Percentiles rank a stretch among this genome's conserved stretches.
Conservation (phyloP, 2,113 vertebrate genomes). For the Chiloscyllium plagiosum region DNA sequence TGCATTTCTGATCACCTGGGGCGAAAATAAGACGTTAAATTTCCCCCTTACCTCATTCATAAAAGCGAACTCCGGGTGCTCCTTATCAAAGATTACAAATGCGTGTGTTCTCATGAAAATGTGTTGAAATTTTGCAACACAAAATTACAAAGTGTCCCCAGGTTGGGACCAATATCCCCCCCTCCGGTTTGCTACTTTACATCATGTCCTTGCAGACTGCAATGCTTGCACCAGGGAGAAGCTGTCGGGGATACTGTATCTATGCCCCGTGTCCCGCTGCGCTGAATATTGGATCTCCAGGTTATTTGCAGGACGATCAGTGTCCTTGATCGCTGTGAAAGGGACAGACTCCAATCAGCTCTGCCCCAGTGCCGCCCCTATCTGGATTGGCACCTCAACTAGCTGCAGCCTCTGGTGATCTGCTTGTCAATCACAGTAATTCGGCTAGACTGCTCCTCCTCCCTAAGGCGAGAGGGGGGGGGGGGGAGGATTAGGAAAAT, state of each 20-base stretch:
- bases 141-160: not conserved
- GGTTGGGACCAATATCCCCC: too few relatives aligned
- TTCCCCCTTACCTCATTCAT: constrained; percentile 17
- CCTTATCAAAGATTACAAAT: not conserved
- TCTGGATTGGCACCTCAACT: not conserved
- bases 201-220: not conserved
- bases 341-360: too few relatives aligned
- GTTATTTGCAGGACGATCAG: not conserved
- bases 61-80: not conserved
- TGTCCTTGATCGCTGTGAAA: not conserved
- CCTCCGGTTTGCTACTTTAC: not conserved
- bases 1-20: not conserved
- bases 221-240: not conserved
- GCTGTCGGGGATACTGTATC: not conserved
- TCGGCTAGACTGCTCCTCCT: not conserved
- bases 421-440: not conserved
- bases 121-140: not conserved
- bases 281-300: not conserved
- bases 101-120: not conserved
- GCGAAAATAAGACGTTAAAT: not conserved
- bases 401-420: not conserved
- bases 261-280: not conserved
- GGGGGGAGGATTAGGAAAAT: not conserved
- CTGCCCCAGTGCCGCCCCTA: too few relatives aligned
- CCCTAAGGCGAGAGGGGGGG: too few relatives aligned